A percentile compares a stretch with the other conserved stretches of the same genome.
phyloP scores from a whole-genome alignment of 2,797 vertebrate species.

The Nannoperca obscura region DNA sequence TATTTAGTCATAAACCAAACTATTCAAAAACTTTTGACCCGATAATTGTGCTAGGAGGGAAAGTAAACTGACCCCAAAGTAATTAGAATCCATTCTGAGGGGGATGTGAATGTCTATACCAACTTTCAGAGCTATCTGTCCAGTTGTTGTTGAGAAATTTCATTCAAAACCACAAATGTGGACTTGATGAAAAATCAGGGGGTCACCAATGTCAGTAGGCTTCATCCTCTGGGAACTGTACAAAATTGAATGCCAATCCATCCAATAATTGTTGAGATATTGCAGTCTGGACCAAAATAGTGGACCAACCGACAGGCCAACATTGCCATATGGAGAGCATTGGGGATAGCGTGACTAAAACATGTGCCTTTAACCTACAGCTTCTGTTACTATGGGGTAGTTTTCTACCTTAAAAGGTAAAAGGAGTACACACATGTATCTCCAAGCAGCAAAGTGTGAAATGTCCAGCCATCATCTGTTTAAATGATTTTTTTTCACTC shows the following conservation, averaged over 20 bases:
- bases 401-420: background rate
- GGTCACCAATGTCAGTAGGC: background rate
- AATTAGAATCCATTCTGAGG: background rate
- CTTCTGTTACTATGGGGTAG: background rate
- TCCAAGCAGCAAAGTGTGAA: constrained; percentile 3
- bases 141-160: background rate
- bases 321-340: background rate
- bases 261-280: background rate
- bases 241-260: background rate
- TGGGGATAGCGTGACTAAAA: background rate
- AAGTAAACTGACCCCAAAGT: background rate
- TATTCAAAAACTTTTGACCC: background rate
- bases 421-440: background rate
- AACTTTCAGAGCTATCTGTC: background rate
- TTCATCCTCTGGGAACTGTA: background rate
- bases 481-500: constrained; percentile 28
- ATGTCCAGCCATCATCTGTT: background rate
- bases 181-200: background rate
- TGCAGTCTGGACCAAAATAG: background rate
- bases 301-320: no score
- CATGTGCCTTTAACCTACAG: background rate
- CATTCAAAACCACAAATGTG: background rate
- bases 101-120: background rate
- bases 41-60: background rate
- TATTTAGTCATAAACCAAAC: background rate